Percentiles rank a stretch among this genome's conserved stretches.
phyloP scores from a whole-genome alignment of 2,797 vertebrate species.

The Momotus momota region DNA sequence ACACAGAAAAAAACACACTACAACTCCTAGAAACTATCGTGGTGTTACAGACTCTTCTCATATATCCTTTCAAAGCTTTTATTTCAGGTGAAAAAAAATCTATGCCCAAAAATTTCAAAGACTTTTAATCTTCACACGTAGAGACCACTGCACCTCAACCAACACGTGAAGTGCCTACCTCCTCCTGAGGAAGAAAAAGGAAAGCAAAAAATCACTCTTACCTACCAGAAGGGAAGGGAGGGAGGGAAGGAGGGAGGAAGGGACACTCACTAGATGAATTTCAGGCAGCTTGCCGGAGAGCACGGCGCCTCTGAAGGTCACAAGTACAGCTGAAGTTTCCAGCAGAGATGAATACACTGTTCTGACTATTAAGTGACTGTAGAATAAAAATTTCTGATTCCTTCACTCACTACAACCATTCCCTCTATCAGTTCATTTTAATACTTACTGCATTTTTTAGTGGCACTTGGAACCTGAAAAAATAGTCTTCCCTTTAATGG shows the following conservation, averaged over 20 bases:
- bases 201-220: background rate
- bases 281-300: constrained; percentile 1
- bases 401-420: background rate
- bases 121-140: background rate
- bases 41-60: background rate
- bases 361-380: background rate
- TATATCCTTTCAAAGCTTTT: background rate
- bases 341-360: background rate
- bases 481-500: background rate
- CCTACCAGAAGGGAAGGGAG: background rate
- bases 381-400: background rate
- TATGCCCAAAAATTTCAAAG: background rate
- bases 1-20: background rate
- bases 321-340: constrained; percentile 8
- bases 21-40: background rate
- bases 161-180: background rate
- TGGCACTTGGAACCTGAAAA: background rate
- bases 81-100: background rate
- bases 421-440: background rate
- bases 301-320: constrained; percentile 35
- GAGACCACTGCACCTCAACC: background rate
- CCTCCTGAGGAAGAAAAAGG: background rate
- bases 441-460: background rate
- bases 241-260: background rate
- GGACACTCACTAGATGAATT: background rate